Percentiles rank a stretch among this genome's conserved stretches.
Conservation (phyloP, 2,113 vertebrate genomes). For the Hippotragus niger region DNA sequence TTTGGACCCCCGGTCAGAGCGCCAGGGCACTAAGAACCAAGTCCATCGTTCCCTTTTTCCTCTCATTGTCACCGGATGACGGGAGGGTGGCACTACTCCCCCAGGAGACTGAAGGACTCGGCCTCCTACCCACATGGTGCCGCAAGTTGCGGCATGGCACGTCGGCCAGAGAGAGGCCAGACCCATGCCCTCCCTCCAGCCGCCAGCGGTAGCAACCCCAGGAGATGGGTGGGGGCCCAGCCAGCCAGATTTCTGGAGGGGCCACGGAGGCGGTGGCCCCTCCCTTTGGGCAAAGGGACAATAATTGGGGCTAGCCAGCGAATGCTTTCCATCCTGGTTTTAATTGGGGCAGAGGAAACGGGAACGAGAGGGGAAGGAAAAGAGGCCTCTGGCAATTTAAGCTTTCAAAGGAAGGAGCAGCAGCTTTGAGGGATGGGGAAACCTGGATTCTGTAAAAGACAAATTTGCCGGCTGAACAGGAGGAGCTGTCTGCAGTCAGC, state of each 20-base stretch:
- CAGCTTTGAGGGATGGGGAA: not conserved
- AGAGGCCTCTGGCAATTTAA: not conserved
- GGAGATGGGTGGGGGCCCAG: not conserved
- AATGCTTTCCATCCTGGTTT: slow-evolving; percentile 48
- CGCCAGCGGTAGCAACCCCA: not conserved
- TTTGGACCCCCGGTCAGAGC: not conserved
- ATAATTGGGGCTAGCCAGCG: not conserved
- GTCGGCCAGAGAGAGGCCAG: not conserved
- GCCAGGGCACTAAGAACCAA: not conserved
- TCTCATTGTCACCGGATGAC: not conserved
- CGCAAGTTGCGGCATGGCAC: not conserved
- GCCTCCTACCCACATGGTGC: not conserved
- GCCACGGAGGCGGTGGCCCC: not conserved
- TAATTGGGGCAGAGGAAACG: slow-evolving; percentile 44
- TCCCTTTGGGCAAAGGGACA: slow-evolving; percentile 15
- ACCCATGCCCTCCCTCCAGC: not conserved
- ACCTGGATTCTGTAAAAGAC: not conserved
- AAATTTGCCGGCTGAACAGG: not conserved
- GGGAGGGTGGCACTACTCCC: not conserved
- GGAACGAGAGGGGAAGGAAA: not conserved
- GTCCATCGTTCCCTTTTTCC: not conserved
- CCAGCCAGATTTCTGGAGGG: not conserved
- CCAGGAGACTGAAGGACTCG: not conserved
- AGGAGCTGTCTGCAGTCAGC: not conserved
- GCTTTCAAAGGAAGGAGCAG: not conserved